Conservation (phyloP, 2,113 vertebrate species). For the Picathartes gymnocephalus region DNA sequence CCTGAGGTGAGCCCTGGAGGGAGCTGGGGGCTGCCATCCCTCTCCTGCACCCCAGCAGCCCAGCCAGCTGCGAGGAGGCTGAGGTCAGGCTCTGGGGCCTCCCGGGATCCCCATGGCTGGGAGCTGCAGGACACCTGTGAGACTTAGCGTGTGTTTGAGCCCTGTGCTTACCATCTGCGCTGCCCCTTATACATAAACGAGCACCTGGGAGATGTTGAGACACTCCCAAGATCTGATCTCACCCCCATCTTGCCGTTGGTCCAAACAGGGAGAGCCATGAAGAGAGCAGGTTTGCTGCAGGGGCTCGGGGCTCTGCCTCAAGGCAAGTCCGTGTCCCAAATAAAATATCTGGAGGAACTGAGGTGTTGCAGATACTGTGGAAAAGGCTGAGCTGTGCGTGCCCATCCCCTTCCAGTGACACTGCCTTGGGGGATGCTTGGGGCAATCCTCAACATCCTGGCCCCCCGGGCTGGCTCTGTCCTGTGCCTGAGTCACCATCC, state of each 20-base stretch:
- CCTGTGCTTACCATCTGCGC: background rate
- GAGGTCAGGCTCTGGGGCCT: background rate
- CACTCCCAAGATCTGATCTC: background rate
- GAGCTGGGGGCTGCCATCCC: background rate
- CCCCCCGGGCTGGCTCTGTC: background rate
- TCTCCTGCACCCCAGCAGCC: background rate
- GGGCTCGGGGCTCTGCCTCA: background rate
- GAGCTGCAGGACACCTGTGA: background rate
- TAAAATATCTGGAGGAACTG: background rate
- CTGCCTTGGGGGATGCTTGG: background rate
- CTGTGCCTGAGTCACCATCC: background rate
- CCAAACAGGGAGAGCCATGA: background rate
- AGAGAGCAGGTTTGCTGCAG: background rate
- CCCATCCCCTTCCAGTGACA: background rate
- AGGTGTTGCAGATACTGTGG: background rate
- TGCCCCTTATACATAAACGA: background rate
- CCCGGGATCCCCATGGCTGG: background rate
- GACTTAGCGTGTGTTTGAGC: background rate
- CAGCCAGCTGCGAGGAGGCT: rapidly evolving
- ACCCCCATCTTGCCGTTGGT: rapidly evolving
- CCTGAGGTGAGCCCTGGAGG: background rate
- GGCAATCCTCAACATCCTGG: background rate
- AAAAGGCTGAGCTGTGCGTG: background rate
- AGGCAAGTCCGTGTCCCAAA: rapidly evolving
- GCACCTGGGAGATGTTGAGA: background rate